Percentiles rank a stretch among this genome's conserved stretches.
phyloP scores from a whole-genome alignment of 2,888 invertebrate genomes.

The Drosophila multiciliata region DNA sequence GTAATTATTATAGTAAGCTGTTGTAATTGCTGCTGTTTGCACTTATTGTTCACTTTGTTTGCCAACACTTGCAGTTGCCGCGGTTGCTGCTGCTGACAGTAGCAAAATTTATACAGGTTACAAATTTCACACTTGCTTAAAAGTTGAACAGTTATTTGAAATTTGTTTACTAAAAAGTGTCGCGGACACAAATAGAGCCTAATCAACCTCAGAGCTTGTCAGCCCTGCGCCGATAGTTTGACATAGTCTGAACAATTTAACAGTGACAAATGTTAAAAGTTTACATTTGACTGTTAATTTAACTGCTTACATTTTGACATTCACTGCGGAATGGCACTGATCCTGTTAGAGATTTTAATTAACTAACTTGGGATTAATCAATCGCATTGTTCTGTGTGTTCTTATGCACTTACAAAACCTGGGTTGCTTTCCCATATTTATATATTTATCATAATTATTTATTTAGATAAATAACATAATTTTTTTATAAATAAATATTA shows the following conservation, averaged over 20 bases:
- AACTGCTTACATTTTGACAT: background rate
- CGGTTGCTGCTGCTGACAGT: slow-evolving; percentile 8
- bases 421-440: too few species aligned
- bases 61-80: slow-evolving; percentile 9
- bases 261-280: background rate
- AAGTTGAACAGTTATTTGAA: slow-evolving; percentile 6
- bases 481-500: too few species aligned
- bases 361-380: too few species aligned
- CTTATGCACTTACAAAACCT: too few species aligned
- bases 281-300: background rate
- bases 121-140: background rate
- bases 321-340: background rate
- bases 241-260: background rate
- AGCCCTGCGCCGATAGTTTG: background rate
- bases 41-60: slow-evolving; percentile 30
- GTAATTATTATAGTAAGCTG: slow-evolving; percentile 32
- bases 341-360: background rate
- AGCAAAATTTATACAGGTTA: background rate
- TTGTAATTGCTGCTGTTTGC: slow-evolving; percentile 13
- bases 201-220: background rate
- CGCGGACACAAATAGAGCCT: background rate
- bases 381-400: too few species aligned
- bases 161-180: background rate
- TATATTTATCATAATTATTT: too few species aligned
- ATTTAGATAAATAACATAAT: too few species aligned